Evolutionary conservation across 2,888 invertebrate genomes (phyloP).

Genomic region (Leptopilina drosophilae): DNA sequence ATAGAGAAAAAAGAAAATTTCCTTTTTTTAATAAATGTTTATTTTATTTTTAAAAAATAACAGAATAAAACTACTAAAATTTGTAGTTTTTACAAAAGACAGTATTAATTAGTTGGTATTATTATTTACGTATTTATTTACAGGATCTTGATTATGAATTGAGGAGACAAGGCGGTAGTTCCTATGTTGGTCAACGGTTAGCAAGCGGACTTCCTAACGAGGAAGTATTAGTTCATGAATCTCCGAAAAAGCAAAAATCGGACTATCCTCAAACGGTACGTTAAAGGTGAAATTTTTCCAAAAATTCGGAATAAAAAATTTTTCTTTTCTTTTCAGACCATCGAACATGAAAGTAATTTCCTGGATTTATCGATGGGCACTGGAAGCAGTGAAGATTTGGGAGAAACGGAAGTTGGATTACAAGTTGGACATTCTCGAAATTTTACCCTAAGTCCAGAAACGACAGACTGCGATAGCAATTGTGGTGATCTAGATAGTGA

Average conservation of each 20-base stretch:
- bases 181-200: slow-evolving; percentile 87
- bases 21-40: too few species aligned
- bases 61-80: too few species aligned
- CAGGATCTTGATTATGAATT: slow-evolving; percentile 89
- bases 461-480: slow-evolving; percentile 94
- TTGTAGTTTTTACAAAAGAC: too few species aligned
- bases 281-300: not conserved
- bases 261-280: slow-evolving; percentile 73
- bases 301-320: too few species aligned
- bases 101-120: too few species aligned
- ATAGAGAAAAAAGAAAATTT: too few species aligned
- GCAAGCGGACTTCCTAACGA: slow-evolving; percentile 80
- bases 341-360: slow-evolving; percentile 81
- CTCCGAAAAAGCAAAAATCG: slow-evolving; percentile 73
- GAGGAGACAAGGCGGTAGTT: slow-evolving; percentile 85
- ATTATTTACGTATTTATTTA: not conserved
- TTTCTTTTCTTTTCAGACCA: slow-evolving; percentile 68
- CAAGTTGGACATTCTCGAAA: slow-evolving; percentile 87
- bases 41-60: too few species aligned
- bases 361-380: slow-evolving; percentile 81
- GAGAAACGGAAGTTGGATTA: slow-evolving; percentile 82
- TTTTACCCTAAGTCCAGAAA: slow-evolving; percentile 94
- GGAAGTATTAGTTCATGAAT: slow-evolving; percentile 75
- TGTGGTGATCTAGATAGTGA: slow-evolving; percentile 92
- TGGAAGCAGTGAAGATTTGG: slow-evolving; percentile 82